phyloP scores from a whole-genome alignment of 2,113 vertebrate genomes.

The Cheirogaleus medius region DNA sequence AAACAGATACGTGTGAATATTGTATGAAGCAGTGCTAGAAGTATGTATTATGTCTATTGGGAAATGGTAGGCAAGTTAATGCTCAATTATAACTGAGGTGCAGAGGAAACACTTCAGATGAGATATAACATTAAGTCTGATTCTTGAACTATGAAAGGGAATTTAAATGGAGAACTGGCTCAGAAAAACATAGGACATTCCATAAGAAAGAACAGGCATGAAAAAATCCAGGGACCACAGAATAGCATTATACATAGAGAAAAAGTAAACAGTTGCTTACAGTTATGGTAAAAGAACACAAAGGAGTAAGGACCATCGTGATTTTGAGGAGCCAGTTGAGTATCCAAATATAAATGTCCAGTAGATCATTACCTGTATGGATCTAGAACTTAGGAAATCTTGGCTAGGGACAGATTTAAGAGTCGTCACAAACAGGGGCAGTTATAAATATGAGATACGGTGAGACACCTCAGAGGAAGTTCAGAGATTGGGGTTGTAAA shows the following conservation, averaged over 20 bases:
- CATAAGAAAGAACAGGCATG: not conserved
- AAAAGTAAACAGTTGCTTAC: not conserved
- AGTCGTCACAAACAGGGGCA: not conserved
- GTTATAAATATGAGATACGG: not conserved
- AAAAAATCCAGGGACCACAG: not conserved
- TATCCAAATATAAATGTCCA: too few species aligned
- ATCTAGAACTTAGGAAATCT: not conserved
- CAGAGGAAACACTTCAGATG: not conserved
- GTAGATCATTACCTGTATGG: not conserved
- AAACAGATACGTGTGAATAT: not conserved
- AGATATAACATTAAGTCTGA: not conserved
- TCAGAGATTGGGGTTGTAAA: not conserved
- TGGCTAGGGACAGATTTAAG: not conserved
- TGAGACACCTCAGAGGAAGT: not conserved
- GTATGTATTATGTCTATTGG: accelerated
- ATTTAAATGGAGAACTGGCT: not conserved
- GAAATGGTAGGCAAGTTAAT: not conserved
- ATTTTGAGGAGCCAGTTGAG: not conserved
- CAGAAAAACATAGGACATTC: not conserved
- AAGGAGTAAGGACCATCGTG: not conserved
- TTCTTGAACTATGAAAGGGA: not conserved
- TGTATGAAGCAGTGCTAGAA: not conserved
- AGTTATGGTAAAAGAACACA: not conserved
- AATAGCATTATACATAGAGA: not conserved
- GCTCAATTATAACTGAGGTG: not conserved